Conservation (phyloP, 2,797 vertebrate genomes). For the Lutra lutra region DNA sequence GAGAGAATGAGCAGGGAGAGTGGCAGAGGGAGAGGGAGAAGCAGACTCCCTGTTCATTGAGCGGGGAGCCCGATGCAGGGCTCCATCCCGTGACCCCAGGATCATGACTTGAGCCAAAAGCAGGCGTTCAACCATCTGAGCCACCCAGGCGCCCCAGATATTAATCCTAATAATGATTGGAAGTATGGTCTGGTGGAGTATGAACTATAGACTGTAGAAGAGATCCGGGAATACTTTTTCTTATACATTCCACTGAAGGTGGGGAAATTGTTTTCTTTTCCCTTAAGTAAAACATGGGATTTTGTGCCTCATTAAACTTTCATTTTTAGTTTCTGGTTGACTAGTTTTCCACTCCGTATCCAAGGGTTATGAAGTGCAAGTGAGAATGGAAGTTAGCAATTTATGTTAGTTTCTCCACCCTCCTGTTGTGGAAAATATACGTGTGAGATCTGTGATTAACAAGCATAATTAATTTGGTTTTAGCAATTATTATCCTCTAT, state of each 20-base stretch:
- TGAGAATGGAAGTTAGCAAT: conserved; percentile 27
- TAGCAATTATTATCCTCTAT: conserved; percentile 17
- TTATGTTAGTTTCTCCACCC: conserved; percentile 28
- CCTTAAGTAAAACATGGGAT: conserved; percentile 16
- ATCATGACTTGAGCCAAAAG: too few relatives aligned
- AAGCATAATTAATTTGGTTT: conserved; percentile 56
- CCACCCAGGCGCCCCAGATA: not conserved
- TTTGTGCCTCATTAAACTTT: conserved; percentile 54
- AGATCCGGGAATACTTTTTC: not conserved
- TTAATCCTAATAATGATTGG: conserved; percentile 9
- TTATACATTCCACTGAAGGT: not conserved
- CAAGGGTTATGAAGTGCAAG: conserved; percentile 37
- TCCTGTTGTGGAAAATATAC: conserved; percentile 1
- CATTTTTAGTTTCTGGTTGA: conserved; percentile 58
- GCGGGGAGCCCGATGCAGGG: too few relatives aligned
- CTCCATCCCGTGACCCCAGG: too few relatives aligned
- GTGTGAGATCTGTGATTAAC: conserved; percentile 20
- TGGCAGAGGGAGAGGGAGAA: too few relatives aligned
- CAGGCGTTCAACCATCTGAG: too few relatives aligned
- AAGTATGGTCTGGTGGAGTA: conserved; percentile 16
- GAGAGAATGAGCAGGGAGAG: too few relatives aligned
- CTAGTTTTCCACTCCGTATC: conserved; percentile 23
- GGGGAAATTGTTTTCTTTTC: not conserved
- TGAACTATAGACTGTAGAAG: not conserved
- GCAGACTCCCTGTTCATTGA: too few relatives aligned